Percentiles rank a stretch among this genome's conserved stretches.
Conservation (phyloP, 2,113 vertebrate species). For the Ptyas mucosa region DNA sequence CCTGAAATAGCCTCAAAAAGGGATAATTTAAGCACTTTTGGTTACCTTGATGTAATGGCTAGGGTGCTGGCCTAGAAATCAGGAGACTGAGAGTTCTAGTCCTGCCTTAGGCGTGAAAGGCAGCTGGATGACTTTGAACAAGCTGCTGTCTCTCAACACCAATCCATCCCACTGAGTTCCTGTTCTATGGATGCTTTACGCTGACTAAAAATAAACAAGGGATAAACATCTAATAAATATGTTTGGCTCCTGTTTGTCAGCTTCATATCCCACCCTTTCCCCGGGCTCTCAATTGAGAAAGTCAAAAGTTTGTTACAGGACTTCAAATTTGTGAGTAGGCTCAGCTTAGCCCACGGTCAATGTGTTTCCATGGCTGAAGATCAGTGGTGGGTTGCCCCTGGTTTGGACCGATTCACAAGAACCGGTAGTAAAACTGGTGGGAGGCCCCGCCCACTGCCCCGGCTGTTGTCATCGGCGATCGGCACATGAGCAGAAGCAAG, state of each 20-base stretch:
- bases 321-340: background rate
- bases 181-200: background rate
- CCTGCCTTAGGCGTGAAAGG: background rate
- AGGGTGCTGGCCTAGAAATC: background rate
- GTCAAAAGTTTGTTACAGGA: background rate
- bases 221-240: background rate
- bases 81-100: background rate
- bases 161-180: background rate
- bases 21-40: background rate
- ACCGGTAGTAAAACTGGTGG: no score
- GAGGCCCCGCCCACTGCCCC: no score
- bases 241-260: background rate
- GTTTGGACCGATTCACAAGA: no score
- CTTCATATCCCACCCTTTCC: background rate
- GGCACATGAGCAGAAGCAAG: no score
- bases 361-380: background rate
- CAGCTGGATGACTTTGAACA: background rate
- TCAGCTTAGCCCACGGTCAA: background rate
- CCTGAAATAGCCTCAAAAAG: background rate
- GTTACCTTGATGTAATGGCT: background rate
- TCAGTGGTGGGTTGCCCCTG: background rate
- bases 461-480: no score
- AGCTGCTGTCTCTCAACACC: background rate
- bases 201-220: background rate
- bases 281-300: background rate